A percentile compares a stretch with the other conserved stretches of the same genome.
These are phyloP conservation scores for Trematomus loennbergii DNA, from an alignment of 2,113 vertebrate genomes.

Conservation along the genomic window DNA sequence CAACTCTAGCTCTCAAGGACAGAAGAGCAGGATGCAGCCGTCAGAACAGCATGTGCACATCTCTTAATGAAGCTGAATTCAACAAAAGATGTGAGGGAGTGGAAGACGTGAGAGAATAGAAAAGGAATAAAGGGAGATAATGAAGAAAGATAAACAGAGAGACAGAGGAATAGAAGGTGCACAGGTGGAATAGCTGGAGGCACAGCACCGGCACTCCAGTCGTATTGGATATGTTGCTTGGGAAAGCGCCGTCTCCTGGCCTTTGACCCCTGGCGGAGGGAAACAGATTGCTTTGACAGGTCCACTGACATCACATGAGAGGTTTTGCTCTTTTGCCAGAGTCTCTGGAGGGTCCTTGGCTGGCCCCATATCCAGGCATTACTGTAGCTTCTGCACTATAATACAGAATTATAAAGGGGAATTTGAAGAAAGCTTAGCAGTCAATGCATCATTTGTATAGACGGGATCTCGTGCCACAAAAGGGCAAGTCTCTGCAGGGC, in stretches of 20 bases:
- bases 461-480: constrained; percentile 37
- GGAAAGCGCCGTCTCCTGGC: constrained; percentile 21
- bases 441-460: constrained; percentile 45
- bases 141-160: constrained; percentile 19
- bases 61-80: constrained; percentile 59
- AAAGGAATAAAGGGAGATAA: constrained; percentile 4
- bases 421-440: constrained; percentile 30
- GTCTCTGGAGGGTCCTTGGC: constrained; percentile 59
- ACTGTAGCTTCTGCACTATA: constrained; percentile 23
- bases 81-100: background rate
- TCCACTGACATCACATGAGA: constrained; percentile 58
- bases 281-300: constrained; percentile 69
- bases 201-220: constrained; percentile 18
- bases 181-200: constrained; percentile 52
- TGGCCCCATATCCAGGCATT: constrained; percentile 38
- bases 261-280: constrained; percentile 45
- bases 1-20: constrained; percentile 69
- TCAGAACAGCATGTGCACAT: constrained; percentile 45
- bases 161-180: constrained; percentile 2
- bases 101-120: background rate
- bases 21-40: constrained; percentile 23
- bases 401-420: constrained; percentile 30
- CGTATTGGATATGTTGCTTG: constrained; percentile 15
- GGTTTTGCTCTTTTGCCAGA: constrained; percentile 57
- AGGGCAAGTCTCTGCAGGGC: constrained; percentile 30